Conservation (phyloP, 2,797 vertebrate species). For the Gymnothorax javanicus region DNA sequence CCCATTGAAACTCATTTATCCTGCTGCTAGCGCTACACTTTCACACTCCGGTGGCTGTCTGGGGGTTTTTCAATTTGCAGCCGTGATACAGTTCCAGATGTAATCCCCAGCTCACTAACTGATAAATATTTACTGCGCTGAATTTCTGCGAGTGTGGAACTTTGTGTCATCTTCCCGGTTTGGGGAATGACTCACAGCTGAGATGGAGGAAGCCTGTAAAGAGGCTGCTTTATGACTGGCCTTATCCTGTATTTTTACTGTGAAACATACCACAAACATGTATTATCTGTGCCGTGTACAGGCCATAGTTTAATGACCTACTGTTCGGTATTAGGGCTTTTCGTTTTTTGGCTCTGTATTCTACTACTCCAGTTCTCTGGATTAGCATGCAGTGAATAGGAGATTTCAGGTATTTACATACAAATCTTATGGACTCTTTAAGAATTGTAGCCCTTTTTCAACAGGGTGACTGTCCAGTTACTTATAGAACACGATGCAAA, state of each 20-base stretch:
- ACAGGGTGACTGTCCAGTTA: too few species aligned
- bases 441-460: too few species aligned
- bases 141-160: conserved; percentile 28
- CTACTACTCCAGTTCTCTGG: too few species aligned
- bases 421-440: too few species aligned
- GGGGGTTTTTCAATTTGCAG: conserved; percentile 55
- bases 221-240: neutral
- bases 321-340: too few species aligned
- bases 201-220: neutral
- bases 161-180: neutral
- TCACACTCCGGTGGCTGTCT: conserved; percentile 58
- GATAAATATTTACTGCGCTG: conserved; percentile 42
- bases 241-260: conserved; percentile 51
- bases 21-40: conserved; percentile 44
- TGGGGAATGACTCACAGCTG: neutral
- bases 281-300: neutral
- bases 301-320: neutral
- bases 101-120: conserved; percentile 41
- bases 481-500: too few species aligned
- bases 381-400: too few species aligned
- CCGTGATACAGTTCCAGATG: conserved; percentile 37
- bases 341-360: too few species aligned
- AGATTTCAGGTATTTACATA: too few species aligned
- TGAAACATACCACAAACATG: conserved; percentile 12
- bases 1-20: conserved; percentile 63